Conservation (phyloP, 1,140 invertebrate species). For the Campoletis sonorensis region DNA sequence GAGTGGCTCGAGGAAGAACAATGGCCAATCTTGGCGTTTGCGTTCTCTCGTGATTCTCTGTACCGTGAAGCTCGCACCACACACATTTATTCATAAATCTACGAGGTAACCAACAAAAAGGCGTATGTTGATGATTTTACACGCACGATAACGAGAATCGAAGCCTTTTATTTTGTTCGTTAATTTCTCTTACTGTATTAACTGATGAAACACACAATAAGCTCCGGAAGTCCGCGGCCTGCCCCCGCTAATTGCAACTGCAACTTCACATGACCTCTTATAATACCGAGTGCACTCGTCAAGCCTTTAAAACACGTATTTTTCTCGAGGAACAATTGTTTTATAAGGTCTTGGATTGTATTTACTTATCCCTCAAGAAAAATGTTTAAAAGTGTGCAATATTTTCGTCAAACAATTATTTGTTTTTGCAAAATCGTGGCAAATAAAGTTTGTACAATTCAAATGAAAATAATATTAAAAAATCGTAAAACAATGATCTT, state of each 20-base stretch:
- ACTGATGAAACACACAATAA: slow-evolving; percentile 39
- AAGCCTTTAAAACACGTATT: slow-evolving; percentile 19
- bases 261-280: slow-evolving; percentile 68
- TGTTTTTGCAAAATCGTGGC: too few relatives aligned
- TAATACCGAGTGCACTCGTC: slow-evolving; percentile 9
- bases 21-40: slow-evolving; percentile 69
- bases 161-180: neutral
- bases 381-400: too few relatives aligned
- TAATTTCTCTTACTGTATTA: neutral
- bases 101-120: neutral
- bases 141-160: neutral
- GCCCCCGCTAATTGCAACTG: slow-evolving; percentile 71
- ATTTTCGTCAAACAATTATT: too few relatives aligned
- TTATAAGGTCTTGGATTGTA: too few relatives aligned
- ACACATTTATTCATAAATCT: neutral
- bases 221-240: slow-evolving; percentile 73
- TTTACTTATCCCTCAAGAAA: too few relatives aligned
- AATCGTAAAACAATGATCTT: too few relatives aligned
- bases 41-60: slow-evolving; percentile 68
- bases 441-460: too few relatives aligned
- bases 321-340: neutral
- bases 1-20: slow-evolving; percentile 68
- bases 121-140: neutral
- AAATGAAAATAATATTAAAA: too few relatives aligned
- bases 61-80: slow-evolving; percentile 66